A percentile compares a stretch with the other conserved stretches of the same genome.
Evolutionary conservation across 1,140 invertebrate genomes (phyloP).

Genomic region (Aphelenchoides besseyi): DNA sequence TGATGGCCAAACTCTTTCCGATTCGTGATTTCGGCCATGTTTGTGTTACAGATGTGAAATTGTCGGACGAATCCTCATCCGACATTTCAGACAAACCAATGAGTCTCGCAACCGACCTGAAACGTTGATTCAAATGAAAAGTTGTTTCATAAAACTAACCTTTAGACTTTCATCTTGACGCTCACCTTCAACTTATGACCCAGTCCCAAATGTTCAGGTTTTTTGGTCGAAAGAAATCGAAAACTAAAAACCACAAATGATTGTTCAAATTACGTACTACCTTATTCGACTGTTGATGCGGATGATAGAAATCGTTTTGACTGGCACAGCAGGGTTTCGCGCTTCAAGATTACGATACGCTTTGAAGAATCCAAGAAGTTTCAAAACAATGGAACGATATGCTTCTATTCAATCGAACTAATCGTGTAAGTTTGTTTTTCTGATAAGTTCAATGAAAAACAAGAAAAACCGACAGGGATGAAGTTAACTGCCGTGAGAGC

Average conservation of each 20-base stretch:
- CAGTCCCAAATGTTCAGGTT: not conserved
- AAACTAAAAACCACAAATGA: not conserved
- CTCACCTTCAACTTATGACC: not conserved
- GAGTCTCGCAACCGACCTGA: too few relatives aligned
- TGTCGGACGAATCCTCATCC: not conserved
- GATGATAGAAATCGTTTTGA: not conserved
- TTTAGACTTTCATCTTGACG: not conserved
- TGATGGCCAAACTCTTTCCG: not conserved
- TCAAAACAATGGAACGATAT: too few relatives aligned
- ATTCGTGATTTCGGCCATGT: constrained; percentile 1
- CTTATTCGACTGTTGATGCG: not conserved
- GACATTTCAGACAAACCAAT: not conserved
- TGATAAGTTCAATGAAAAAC: not conserved
- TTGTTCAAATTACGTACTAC: not conserved
- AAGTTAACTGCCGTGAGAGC: not conserved
- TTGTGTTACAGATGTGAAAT: not conserved
- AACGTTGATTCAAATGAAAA: too few relatives aligned
- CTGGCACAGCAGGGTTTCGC: not conserved
- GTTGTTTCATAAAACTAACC: too few relatives aligned
- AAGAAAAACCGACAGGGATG: not conserved
- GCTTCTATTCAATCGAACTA: too few relatives aligned
- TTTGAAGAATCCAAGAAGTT: not conserved
- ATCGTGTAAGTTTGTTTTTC: too few relatives aligned
- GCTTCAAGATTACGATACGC: too few relatives aligned
- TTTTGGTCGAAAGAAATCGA: not conserved